Conservation (phyloP, 2,113 vertebrate species). For the Rousettus leschenaultii region DNA sequence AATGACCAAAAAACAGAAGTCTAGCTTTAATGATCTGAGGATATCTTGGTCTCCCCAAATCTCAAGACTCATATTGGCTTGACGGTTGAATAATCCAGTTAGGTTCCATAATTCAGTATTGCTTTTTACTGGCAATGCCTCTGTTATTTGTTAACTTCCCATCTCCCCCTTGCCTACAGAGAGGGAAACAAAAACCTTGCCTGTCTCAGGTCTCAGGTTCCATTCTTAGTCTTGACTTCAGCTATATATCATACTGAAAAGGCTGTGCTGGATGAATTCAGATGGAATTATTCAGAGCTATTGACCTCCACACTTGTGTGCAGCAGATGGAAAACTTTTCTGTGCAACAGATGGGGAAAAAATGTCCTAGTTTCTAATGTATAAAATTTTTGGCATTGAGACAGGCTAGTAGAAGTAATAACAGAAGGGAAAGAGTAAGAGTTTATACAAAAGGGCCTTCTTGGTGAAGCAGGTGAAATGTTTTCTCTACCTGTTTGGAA, state of each 20-base stretch:
- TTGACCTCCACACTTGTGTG: neutral
- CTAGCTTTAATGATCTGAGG: neutral
- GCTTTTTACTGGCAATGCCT: neutral
- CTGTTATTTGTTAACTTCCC: neutral
- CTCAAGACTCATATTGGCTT: neutral
- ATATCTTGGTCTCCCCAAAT: neutral
- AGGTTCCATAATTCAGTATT: neutral
- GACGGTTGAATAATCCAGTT: neutral
- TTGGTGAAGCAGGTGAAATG: neutral
- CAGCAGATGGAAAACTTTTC: neutral
- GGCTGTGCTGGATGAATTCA: neutral
- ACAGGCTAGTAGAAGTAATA: neutral
- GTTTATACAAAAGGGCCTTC: neutral
- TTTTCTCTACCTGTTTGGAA: neutral
- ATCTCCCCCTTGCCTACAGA: neutral
- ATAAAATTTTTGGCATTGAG: neutral
- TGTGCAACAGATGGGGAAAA: neutral
- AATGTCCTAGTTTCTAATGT: neutral
- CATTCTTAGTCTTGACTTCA: neutral
- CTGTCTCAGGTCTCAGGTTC: neutral
- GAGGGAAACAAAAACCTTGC: neutral
- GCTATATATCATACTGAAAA: neutral
- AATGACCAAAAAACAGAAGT: neutral
- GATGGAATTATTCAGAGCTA: neutral
- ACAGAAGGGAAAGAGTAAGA: neutral